phyloP scores from a whole-genome alignment of 2,797 vertebrate genomes.

The Spinus pinus region DNA sequence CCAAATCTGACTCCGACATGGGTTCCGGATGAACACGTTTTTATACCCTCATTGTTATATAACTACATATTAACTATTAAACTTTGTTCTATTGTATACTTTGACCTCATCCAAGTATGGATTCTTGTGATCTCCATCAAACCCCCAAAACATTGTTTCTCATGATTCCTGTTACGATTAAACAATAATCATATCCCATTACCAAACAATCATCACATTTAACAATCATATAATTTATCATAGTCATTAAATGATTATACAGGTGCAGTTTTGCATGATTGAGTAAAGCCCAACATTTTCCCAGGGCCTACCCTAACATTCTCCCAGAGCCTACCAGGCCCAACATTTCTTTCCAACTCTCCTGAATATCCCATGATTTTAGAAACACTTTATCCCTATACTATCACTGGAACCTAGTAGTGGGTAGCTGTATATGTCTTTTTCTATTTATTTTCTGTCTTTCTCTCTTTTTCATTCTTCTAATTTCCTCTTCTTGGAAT shows the following conservation, averaged over 20 bases:
- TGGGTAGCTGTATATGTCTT: not conserved
- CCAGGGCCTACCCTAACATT: not conserved
- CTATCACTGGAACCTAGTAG: not conserved
- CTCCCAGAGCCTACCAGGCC: not conserved
- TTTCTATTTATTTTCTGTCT: not conserved
- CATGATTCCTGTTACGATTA: not conserved
- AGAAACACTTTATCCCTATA: not conserved
- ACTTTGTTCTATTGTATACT: not conserved
- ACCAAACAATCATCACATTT: not conserved
- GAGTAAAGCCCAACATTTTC: not conserved
- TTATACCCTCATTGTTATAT: not conserved
- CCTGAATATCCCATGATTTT: not conserved
- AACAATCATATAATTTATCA: not conserved
- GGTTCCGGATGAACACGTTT: not conserved
- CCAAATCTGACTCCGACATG: not conserved
- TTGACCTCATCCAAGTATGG: not conserved
- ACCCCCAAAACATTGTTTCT: not conserved
- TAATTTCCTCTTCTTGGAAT: not conserved
- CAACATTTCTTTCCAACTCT: not conserved
- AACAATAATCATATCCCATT: not conserved
- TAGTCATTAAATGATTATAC: not conserved
- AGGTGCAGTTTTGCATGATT: not conserved
- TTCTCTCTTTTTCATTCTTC: not conserved
- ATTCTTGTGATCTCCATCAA: not conserved
- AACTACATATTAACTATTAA: not conserved